Evolutionary conservation across 2,888 invertebrate genomes (phyloP).

Genomic region (Aspidiotus destructor): DNA sequence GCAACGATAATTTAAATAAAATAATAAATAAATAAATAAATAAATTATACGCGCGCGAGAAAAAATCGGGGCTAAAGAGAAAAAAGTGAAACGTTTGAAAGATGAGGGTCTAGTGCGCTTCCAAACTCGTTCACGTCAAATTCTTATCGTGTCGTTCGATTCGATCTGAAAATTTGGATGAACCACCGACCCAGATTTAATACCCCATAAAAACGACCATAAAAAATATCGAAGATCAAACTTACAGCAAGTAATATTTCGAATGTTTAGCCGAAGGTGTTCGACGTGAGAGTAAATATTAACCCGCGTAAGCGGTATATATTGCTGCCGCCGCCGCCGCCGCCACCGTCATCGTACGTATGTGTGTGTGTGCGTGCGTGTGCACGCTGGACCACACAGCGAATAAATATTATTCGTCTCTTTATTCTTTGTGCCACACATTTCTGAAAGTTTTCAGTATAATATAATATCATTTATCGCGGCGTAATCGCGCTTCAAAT

Average conservation of each 20-base stretch:
- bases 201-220: constrained; percentile 27
- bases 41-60: too few species aligned
- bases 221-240: constrained; percentile 24
- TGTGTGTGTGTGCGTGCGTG: background rate
- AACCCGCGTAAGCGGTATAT: too few species aligned
- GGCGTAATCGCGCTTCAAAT: too few species aligned
- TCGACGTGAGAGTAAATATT: background rate
- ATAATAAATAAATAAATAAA: too few species aligned
- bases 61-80: too few species aligned
- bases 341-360: background rate
- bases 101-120: too few species aligned
- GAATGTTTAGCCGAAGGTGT: background rate
- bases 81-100: too few species aligned
- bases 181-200: constrained; percentile 24
- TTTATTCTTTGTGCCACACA: constrained; percentile 15
- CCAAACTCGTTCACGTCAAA: too few species aligned
- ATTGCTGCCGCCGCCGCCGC: background rate
- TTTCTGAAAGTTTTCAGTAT: too few species aligned
- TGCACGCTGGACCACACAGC: constrained; percentile 19
- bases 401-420: constrained; percentile 12
- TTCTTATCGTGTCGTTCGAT: background rate
- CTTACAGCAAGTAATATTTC: background rate
- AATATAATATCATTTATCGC: too few species aligned
- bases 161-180: constrained; percentile 5
- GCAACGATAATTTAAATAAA: too few species aligned